Conservation (phyloP, 2,888 invertebrate species). For the Chironomus tentans region DNA sequence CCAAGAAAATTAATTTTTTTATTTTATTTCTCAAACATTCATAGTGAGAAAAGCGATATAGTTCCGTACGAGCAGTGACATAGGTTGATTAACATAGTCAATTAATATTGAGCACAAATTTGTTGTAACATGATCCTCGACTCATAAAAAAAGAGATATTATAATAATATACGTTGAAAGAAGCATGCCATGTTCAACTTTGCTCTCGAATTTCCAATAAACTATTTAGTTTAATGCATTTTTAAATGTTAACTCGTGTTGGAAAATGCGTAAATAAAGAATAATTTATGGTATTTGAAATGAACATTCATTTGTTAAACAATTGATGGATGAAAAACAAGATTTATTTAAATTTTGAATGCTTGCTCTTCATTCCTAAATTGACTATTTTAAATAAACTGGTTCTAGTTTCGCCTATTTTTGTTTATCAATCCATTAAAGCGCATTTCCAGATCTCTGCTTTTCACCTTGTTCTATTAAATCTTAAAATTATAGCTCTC, state of each 20-base stretch:
- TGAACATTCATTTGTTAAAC: neutral
- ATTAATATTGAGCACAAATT: neutral
- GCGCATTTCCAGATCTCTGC: too few relatives aligned
- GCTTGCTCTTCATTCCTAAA: neutral
- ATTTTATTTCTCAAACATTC: neutral
- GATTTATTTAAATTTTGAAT: neutral
- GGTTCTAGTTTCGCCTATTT: too few relatives aligned
- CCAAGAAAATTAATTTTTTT: neutral
- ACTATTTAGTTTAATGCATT: neutral
- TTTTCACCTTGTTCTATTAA: too few relatives aligned
- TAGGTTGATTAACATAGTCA: constrained; percentile 16
- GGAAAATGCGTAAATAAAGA: too few relatives aligned
- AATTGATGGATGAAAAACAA: neutral
- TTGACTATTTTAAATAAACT: neutral
- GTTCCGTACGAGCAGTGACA: neutral
- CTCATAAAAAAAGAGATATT: too few relatives aligned
- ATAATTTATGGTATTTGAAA: too few relatives aligned
- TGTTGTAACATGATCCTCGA: neutral
- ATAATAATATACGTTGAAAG: neutral
- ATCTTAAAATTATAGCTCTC: too few relatives aligned
- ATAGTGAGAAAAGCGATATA: neutral
- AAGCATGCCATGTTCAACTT: too few relatives aligned
- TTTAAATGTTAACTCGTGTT: neutral
- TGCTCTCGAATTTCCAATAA: too few relatives aligned
- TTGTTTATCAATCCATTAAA: too few relatives aligned